Evolutionary conservation across 2,797 vertebrate genomes (phyloP).

Genomic region (Ceyx erithaca): DNA sequence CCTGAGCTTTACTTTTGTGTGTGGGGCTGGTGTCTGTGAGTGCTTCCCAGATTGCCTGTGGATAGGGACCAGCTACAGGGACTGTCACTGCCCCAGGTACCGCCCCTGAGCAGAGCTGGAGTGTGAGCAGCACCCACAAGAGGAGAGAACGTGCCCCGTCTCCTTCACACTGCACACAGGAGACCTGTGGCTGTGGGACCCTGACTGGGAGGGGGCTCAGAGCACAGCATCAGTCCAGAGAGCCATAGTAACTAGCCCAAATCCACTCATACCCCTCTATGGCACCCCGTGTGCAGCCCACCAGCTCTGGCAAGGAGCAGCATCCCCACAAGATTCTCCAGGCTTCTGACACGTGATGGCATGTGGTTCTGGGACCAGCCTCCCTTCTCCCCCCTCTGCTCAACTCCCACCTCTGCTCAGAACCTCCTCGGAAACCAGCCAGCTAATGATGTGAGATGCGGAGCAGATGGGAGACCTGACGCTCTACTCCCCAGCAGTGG

Average conservation of each 20-base stretch:
- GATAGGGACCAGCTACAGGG: neutral
- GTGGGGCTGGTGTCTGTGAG: neutral
- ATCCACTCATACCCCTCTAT: too few species aligned
- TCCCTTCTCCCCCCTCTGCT: neutral
- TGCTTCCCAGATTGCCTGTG: neutral
- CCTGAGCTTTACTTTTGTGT: neutral
- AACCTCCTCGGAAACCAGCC: constrained; percentile 57
- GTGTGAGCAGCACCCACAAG: neutral
- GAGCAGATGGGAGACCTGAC: constrained; percentile 70
- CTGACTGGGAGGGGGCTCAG: rapidly evolving
- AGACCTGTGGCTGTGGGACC: neutral
- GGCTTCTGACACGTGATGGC: neutral
- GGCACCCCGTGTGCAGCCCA: rapidly evolving
- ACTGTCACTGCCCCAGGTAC: neutral
- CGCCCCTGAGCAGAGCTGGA: neutral
- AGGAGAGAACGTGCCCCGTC: neutral
- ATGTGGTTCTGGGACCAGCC: neutral
- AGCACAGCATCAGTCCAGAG: neutral
- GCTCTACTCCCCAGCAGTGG: constrained; percentile 43
- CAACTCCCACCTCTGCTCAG: constrained; percentile 48
- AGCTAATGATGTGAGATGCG: constrained; percentile 61
- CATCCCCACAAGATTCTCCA: neutral
- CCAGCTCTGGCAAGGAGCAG: neutral
- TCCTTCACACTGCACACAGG: neutral
- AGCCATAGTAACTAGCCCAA: rapidly evolving